phyloP scores from a whole-genome alignment of 2,113 vertebrate species.

The Tragelaphus scriptus region DNA sequence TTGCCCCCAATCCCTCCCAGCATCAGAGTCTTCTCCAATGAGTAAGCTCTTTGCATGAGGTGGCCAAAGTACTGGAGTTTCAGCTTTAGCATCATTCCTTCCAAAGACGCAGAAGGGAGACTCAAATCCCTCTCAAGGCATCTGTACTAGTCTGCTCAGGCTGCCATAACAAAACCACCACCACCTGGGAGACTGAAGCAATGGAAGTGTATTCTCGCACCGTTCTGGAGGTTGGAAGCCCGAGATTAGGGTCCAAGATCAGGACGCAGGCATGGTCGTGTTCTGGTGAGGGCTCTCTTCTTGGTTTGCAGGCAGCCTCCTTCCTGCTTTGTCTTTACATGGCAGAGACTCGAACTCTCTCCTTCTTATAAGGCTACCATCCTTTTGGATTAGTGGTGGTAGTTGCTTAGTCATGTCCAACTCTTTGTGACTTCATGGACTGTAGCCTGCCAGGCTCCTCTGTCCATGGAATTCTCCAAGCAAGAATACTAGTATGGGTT shows the following conservation, averaged over 20 bases:
- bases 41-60: too few relatives aligned
- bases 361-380: background rate
- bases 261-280: accelerated
- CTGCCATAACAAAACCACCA: too few relatives aligned
- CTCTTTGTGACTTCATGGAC: background rate
- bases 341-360: too few relatives aligned
- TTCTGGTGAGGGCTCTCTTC: background rate
- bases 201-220: accelerated
- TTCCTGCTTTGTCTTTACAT: background rate
- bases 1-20: too few relatives aligned
- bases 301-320: background rate
- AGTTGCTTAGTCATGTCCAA: background rate
- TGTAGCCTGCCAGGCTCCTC: background rate
- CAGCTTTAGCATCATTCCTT: too few relatives aligned
- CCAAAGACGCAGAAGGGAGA: too few relatives aligned
- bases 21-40: too few relatives aligned
- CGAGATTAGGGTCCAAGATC: too few relatives aligned
- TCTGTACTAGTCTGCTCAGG: background rate
- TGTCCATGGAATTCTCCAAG: background rate
- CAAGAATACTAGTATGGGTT: background rate
- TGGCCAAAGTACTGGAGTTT: too few relatives aligned
- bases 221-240: background rate
- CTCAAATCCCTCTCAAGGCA: background rate
- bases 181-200: accelerated
- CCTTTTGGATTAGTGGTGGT: background rate